Evolutionary conservation across 2,113 vertebrate species (phyloP).

Genomic region (Dicerorhinus sumatrensis): DNA sequence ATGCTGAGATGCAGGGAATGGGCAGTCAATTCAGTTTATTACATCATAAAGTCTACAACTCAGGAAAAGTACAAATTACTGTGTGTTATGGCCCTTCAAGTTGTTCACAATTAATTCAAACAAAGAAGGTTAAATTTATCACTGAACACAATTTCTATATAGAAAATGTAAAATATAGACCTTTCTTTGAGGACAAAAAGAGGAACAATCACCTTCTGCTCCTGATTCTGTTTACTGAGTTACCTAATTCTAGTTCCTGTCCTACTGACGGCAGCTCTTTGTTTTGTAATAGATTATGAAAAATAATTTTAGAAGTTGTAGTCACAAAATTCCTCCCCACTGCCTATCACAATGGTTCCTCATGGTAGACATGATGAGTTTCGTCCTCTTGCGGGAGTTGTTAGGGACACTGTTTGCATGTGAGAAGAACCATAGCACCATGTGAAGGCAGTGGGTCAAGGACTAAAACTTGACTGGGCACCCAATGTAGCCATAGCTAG

Average conservation of each 20-base stretch:
- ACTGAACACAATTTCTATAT: background rate
- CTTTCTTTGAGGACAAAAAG: background rate
- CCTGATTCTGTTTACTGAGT: background rate
- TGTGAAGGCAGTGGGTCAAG: background rate
- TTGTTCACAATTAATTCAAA: background rate
- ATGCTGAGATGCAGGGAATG: background rate
- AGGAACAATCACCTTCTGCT: background rate
- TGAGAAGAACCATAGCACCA: background rate
- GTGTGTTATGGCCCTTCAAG: background rate
- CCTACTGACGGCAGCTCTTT: background rate
- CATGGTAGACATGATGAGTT: background rate
- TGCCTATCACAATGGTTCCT: background rate
- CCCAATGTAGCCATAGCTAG: rapidly evolving
- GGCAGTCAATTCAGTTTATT: background rate
- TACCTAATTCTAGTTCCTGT: background rate
- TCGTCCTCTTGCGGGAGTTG: background rate
- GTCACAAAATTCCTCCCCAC: background rate
- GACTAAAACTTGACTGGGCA: background rate
- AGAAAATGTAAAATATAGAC: background rate
- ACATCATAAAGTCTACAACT: background rate
- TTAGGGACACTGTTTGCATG: too few relatives aligned
- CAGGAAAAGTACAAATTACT: background rate
- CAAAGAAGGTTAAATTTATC: background rate
- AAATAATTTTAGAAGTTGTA: background rate
- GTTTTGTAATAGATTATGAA: background rate